Base-by-base conservation (phyloP, 2,888 invertebrate species). In the Dione juno region DNA sequence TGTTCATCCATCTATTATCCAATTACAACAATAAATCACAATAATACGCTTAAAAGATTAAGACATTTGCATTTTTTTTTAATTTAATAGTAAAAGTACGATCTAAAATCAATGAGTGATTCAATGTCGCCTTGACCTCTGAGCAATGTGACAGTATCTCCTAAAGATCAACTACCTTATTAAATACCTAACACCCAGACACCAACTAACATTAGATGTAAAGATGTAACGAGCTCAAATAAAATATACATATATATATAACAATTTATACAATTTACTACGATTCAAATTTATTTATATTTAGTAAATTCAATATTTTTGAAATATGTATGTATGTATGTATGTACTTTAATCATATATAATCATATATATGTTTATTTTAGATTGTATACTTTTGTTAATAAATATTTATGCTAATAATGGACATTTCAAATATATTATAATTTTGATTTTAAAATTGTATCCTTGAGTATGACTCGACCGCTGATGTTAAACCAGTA, bases 171-270 rank as follows among this genome's bases (percentile, higher is more conserved):
- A 50, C 64, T 64, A 64, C 66, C 16, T 66, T 57, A 72, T 41
- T 28, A 66, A 71, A 50, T 11, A 13, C 71, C 59, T 58, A 63
- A 70, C 70, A 73, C 43, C 57, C 14, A 75, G 61, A 65, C 68
- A 52, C 45, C 70, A 72, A 72, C 74, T 72, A 71, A 66, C 14
- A 61, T 74, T 67, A 69, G 63, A 69, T 21, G 61, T 28, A 70
- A 71, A 69, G 63, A 69, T 21, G 61, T 28, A 70, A 71, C 73
- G 54, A 48, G 66, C 61, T 70, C 58, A 66, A 59, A 66, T 74
- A 65, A 70, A 65, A 72, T 63, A 54, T 69, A 54, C 19, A 71
- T 41, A 19, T 41, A 48, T 63, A 63, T 41, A 48, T 63, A 63
- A 71, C 67, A 54, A 58, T 53, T 40, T 59, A 37, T 37, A 57